A percentile compares a stretch with the other conserved stretches of the same genome.
Conservation (phyloP, 1,140 invertebrate genomes). For the Lordiphosa mommai region DNA sequence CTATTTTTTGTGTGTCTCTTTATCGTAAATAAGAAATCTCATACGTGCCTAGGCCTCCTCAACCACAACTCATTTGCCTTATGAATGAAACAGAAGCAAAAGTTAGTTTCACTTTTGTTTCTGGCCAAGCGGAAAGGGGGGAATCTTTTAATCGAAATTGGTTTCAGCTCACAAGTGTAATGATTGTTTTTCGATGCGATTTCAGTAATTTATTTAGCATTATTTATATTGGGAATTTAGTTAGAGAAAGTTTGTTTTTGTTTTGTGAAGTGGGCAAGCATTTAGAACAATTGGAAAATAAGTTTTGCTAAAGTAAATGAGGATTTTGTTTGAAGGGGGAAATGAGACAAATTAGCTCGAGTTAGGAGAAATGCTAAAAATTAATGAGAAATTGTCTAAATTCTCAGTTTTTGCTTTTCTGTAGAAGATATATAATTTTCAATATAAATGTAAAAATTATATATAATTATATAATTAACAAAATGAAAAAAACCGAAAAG, state of each 20-base stretch:
- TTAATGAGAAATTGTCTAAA: not conserved
- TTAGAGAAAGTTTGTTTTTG: conserved; percentile 1
- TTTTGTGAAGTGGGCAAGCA: not conserved
- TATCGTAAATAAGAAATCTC: conserved; percentile 79
- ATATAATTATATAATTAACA: too few species aligned
- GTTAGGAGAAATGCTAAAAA: not conserved
- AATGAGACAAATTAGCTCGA: not conserved
- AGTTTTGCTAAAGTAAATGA: conserved; percentile 8
- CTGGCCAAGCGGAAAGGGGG: conserved; percentile 1
- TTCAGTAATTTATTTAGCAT: conserved; percentile 65
- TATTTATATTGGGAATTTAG: conserved; percentile 42
- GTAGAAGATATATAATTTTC: too few species aligned
- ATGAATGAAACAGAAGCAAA: conserved; percentile 62
- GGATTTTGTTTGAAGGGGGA: too few species aligned
- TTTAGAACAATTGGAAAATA: conserved; percentile 1
- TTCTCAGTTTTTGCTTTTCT: too few species aligned
- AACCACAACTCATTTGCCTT: conserved; percentile 41
- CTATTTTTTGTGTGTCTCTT: conserved; percentile 67
- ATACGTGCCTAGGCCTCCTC: conserved; percentile 64
- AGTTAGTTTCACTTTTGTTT: conserved; percentile 64
- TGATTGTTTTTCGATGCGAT: conserved; percentile 66
- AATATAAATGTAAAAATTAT: too few species aligned
- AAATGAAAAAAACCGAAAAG: too few species aligned
- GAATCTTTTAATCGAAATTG: conserved; percentile 64
- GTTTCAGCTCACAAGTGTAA: conserved; percentile 47